These are phyloP conservation scores for Ophioninae sp. DNA, from an alignment of 2,888 invertebrate species.

Conservation along the genomic window DNA sequence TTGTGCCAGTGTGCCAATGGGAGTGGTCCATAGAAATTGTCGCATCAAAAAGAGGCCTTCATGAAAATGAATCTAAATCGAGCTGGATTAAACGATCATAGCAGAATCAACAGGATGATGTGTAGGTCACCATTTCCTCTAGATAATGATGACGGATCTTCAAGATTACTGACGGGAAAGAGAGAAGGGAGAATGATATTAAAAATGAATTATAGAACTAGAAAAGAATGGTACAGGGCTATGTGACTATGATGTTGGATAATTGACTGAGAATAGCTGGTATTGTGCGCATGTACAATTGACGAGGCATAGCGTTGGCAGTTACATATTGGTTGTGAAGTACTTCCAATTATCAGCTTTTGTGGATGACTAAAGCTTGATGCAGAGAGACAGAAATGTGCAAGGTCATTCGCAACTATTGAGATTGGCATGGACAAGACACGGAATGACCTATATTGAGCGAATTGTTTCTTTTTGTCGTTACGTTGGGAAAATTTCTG, in stretches of 20 bases:
- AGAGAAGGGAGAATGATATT: neutral
- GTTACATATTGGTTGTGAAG: no score
- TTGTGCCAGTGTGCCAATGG: constrained; percentile 2
- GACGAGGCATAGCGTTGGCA: neutral
- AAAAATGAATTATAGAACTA: neutral
- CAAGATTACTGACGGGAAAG: neutral
- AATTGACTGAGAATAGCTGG: constrained; percentile 16
- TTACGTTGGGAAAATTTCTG: neutral
- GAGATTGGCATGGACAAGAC: neutral
- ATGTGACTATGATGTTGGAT: neutral
- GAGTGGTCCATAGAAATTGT: neutral
- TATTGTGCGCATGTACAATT: constrained; percentile 40
- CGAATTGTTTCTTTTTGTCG: no score
- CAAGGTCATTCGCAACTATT: neutral
- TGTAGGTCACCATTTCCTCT: constrained; percentile 9
- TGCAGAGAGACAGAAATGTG: neutral
- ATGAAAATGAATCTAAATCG: constrained; percentile 40
- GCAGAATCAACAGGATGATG: constrained; percentile 20
- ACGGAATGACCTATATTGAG: no score
- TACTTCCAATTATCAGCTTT: no score
- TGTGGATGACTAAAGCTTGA: neutral
- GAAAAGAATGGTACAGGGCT: neutral
- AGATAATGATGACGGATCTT: constrained; percentile 17
- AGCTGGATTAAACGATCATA: constrained; percentile 9
- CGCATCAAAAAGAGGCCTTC: neutral